These are phyloP conservation scores for Augochlora pura DNA, from an alignment of 1,140 invertebrate genomes.

Conservation along the genomic window DNA sequence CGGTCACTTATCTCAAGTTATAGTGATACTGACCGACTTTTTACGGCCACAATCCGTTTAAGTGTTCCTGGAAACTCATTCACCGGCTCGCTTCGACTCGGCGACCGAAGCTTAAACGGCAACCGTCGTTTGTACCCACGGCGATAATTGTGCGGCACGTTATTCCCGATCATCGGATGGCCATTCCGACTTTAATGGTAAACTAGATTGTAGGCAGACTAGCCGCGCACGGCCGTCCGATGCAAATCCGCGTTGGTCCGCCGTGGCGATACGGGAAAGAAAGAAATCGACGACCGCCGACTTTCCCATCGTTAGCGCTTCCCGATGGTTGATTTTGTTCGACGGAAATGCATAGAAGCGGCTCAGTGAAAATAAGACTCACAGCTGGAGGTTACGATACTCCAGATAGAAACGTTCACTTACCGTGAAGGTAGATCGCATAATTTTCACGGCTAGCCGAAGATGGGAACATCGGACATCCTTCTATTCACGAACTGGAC, in stretches of 20 bases:
- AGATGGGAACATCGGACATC: slow-evolving; percentile 8
- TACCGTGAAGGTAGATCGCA: slow-evolving; percentile 13
- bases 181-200: no score
- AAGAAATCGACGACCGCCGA: no score
- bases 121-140: background rate
- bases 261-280: no score
- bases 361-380: no score
- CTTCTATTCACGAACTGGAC: slow-evolving; percentile 1
- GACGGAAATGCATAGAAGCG: no score
- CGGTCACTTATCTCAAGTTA: slow-evolving; percentile 3
- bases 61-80: background rate
- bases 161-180: background rate
- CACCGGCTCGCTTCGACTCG: background rate
- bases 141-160: background rate
- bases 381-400: no score
- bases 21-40: slow-evolving; percentile 1
- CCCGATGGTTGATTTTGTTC: no score
- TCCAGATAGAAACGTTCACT: background rate
- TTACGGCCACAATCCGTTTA: background rate
- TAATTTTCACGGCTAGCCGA: slow-evolving; percentile 8
- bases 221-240: no score
- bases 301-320: no score
- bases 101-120: background rate
- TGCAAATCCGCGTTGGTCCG: no score
- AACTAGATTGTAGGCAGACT: no score